These are phyloP conservation scores for Neofelis nebulosa DNA, from an alignment of 2,113 vertebrate species.

Conservation along the genomic window DNA sequence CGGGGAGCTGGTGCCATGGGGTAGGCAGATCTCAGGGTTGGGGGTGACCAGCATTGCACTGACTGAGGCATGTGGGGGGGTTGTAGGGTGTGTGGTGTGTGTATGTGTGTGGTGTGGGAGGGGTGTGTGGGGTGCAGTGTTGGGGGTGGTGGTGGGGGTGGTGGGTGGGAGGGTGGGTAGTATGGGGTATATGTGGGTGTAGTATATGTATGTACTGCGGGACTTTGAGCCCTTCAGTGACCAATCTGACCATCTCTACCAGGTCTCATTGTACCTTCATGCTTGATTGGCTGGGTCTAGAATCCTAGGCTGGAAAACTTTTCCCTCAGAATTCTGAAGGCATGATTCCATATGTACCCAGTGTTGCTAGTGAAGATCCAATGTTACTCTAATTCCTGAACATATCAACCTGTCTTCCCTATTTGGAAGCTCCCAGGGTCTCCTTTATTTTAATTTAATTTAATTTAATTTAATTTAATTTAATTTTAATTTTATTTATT, in stretches of 20 bases:
- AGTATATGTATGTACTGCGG: background rate
- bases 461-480: background rate
- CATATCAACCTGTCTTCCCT: background rate
- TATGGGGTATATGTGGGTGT: background rate
- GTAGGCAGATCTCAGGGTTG: background rate
- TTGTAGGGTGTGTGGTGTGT: background rate
- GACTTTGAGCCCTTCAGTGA: background rate
- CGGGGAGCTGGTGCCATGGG: background rate
- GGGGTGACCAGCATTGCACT: accelerated
- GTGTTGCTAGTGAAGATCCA: background rate
- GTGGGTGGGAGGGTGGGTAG: background rate
- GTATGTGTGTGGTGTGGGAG: background rate
- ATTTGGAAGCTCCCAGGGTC: background rate
- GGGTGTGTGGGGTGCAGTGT: background rate
- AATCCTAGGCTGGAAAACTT: background rate
- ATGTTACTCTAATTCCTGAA: background rate
- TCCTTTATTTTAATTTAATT: background rate
- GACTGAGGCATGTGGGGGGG: background rate
- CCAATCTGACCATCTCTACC: background rate
- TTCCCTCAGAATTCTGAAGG: background rate
- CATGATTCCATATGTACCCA: background rate
- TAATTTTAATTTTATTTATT: too few species aligned
- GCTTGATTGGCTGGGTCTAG: background rate
- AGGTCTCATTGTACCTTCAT: background rate
- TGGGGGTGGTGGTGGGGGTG: background rate